Evolutionary conservation across 2,888 invertebrate species (phyloP), one percentile per base, ranked within the genome.

Genomic region (Litoditis marina): DNA sequence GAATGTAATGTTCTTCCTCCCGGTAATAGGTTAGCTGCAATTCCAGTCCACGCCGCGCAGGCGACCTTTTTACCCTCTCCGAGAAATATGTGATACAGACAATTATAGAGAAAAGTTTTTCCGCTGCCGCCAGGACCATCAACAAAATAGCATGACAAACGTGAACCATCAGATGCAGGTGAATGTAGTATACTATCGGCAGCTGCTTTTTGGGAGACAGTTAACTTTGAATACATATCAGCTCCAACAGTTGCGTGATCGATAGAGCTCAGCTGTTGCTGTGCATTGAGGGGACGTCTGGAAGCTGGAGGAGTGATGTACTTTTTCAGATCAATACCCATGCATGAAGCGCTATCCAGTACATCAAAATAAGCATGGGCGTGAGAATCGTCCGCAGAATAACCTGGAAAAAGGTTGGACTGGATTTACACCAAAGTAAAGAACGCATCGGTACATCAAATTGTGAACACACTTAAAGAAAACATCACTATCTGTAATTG

Each of bases 1-100:
- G 64, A 64, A 4, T 59, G 58, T 4, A 60, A 28, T 0, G 69
- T 67, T 25, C 63, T 27, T 6, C 67, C 67, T 19, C 60, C 53
- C 3, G 69, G 67, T 7, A 69, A 55, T 4, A 69, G 53, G 31
- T 54, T 51, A 1, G 65, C 61, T 3, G 66, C 69, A 30, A 66
- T 69, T 22, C 64, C 66, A 4, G 65, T 64, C 63, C 68, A 68
- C 3, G 68, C 61, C 2, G 46, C 32, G 19, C 50, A 42, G 11
- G 61, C 30, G 8, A 68, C 51, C 31, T 60, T 53, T n/a, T 44
- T 44, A n/a, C 36, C 47, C n/a, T n/a, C n/a, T n/a, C n/a, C n/a
- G n/a, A n/a, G n/a, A n/a, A n/a, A n/a, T n/a, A n/a, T n/a, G n/a
- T 63, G 34, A 30, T 57, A 63, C 7, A 66, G 28, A 3, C 56